Percentiles rank a stretch among this genome's conserved stretches.
Evolutionary conservation across 2,888 invertebrate species (phyloP).

Genomic region (Pegoplata infirma): DNA sequence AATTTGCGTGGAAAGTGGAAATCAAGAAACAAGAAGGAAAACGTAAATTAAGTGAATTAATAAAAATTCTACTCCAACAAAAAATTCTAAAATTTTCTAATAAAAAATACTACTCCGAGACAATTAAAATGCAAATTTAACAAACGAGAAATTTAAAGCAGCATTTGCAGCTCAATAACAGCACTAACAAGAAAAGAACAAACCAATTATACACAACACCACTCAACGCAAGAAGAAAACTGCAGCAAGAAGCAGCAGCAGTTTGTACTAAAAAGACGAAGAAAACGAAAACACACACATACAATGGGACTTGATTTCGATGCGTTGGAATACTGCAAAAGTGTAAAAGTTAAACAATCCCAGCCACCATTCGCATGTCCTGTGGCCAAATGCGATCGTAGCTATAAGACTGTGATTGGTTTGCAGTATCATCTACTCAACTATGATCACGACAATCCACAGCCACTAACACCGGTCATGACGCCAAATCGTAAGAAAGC

Average conservation of each 20-base stretch:
- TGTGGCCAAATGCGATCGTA: slow-evolving; percentile 89
- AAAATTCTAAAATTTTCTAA: slow-evolving; percentile 49
- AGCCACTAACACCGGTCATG: slow-evolving; percentile 82
- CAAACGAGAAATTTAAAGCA: slow-evolving; percentile 26
- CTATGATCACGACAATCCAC: slow-evolving; percentile 90
- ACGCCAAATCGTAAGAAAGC: slow-evolving; percentile 83
- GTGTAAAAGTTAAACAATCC: slow-evolving; percentile 82
- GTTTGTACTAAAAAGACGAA: slow-evolving; percentile 62
- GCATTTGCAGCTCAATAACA: slow-evolving; percentile 44
- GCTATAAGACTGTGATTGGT: slow-evolving; percentile 91
- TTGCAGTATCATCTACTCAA: slow-evolving; percentile 91
- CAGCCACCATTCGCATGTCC: slow-evolving; percentile 92
- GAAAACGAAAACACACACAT: slow-evolving; percentile 63
- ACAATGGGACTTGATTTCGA: slow-evolving; percentile 91
- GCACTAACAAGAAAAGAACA: slow-evolving; percentile 60
- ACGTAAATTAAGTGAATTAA: slow-evolving; percentile 65
- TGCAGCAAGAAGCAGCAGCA: slow-evolving; percentile 54
- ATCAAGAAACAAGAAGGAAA: slow-evolving; percentile 64
- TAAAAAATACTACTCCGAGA: slow-evolving; percentile 34
- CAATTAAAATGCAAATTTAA: slow-evolving; percentile 56
- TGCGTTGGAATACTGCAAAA: slow-evolving; percentile 90
- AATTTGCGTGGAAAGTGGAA: slow-evolving; percentile 66
- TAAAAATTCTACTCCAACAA: slow-evolving; percentile 53
- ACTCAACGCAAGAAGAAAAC: background rate
- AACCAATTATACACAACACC: slow-evolving; percentile 55